A percentile compares a stretch with the other conserved stretches of the same genome.
phyloP scores from a whole-genome alignment of 2,113 vertebrate species.

The Odocoileus hemionus region DNA sequence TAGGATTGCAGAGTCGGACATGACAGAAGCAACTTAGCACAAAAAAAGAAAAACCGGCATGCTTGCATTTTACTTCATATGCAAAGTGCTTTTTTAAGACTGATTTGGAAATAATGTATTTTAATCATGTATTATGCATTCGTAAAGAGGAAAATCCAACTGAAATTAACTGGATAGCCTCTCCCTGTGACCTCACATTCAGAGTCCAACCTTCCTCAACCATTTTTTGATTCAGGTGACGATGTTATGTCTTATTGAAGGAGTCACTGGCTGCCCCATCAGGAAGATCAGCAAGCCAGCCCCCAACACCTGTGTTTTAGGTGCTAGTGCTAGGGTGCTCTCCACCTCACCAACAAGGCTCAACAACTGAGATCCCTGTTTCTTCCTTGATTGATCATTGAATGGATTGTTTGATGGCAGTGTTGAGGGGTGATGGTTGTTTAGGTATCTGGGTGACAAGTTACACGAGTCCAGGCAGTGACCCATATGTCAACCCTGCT shows the following conservation, averaged over 20 bases:
- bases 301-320: not conserved
- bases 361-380: no score
- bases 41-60: not conserved
- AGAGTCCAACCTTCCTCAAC: not conserved
- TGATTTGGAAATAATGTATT: not conserved
- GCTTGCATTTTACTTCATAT: not conserved
- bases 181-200: not conserved
- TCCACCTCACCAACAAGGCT: not conserved
- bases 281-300: not conserved
- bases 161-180: not conserved
- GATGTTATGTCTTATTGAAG: not conserved
- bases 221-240: not conserved
- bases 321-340: not conserved
- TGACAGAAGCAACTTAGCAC: not conserved
- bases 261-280: not conserved
- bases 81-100: not conserved
- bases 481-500: not conserved
- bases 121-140: not conserved
- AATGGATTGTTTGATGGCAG: not conserved
- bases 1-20: not conserved
- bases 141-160: not conserved
- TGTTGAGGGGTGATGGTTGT: not conserved
- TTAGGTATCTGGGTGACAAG: not conserved
- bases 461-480: not conserved
- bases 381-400: not conserved